Evolutionary conservation across 2,888 invertebrate genomes (phyloP), one percentile per base, ranked within the genome.

Genomic region (Lithophane semibrunnea): DNA sequence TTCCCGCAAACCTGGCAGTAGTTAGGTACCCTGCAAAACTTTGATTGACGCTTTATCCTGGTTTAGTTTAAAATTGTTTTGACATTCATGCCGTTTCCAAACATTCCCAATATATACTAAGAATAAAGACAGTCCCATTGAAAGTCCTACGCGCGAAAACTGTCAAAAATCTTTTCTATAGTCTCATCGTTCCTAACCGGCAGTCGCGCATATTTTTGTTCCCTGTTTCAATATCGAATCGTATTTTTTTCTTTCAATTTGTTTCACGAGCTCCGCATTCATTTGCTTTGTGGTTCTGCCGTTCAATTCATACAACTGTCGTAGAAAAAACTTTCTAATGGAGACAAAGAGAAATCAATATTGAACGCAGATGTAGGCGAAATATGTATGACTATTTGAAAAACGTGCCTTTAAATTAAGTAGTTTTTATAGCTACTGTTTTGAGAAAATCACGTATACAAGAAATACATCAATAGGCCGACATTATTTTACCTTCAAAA

Each of bases 221-320:
- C 85, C 68, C 71, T 77, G 80, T 86, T 85, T 85, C 88, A 86
- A 87, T 85, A 88, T 86, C 83, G 85, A 77, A 88, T 78, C 68
- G 80, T 81, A 74, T 85, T 86, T 88, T 86, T 88, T 88, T 83
- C 85, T 89, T 88, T 84, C 80, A 80, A 83, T 88, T 85, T 81
- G 73, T 88, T 87, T 83, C 80, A 84, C 81, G 81, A 83, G 79
- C 85, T 63, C 75, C 72, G 84, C 80, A 86, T 89, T 90, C 88
- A 88, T 90, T 90, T 90, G 88, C 90, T 90, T 88, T 89, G 90
- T 89, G 88, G 83, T 86, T 84, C 77, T 75, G 76, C 80, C 82
- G 82, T 88, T 87, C 86, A 86, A 89, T 89, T 89, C 86, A 89
- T 87, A 86, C 79, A 79, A 85, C 85, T 74, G 84, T 88, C 75